Percentiles rank a stretch among this genome's conserved stretches.
Evolutionary conservation across 2,113 vertebrate genomes (phyloP).

Genomic region (Dicaeum eximium): DNA sequence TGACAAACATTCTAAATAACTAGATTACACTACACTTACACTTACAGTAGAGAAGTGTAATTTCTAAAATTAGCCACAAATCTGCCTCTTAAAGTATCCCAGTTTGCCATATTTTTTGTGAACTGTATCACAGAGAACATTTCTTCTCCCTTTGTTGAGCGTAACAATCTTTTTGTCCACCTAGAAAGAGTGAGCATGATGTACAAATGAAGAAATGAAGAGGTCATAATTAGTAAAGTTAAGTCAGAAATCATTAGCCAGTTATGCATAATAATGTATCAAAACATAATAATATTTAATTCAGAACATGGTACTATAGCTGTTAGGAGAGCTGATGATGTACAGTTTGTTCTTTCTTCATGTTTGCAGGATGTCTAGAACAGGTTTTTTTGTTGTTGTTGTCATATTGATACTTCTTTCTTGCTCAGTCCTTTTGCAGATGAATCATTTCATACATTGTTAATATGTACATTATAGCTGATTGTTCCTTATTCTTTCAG

Average conservation of each 20-base stretch:
- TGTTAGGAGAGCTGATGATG: not conserved
- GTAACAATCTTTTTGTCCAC: not conserved
- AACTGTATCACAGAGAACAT: not conserved
- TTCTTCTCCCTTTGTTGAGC: not conserved
- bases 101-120: not conserved
- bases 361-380: not conserved
- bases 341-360: not conserved
- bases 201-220: too few relatives aligned
- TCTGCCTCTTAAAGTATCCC: not conserved
- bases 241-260: not conserved
- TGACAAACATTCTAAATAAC: not conserved
- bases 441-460: not conserved
- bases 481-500: not conserved
- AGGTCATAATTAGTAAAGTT: not conserved
- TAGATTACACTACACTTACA: too few relatives aligned
- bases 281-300: not conserved
- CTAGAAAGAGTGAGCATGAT: not conserved
- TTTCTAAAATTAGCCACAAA: not conserved
- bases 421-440: not conserved
- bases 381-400: not conserved
- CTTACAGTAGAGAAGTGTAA: not conserved
- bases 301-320: not conserved
- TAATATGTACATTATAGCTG: not conserved
- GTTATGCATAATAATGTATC: not conserved
- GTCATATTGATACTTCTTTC: not conserved